Base-by-base conservation (phyloP, 2,888 invertebrate genomes). In the Drosophila basisetae region DNA sequence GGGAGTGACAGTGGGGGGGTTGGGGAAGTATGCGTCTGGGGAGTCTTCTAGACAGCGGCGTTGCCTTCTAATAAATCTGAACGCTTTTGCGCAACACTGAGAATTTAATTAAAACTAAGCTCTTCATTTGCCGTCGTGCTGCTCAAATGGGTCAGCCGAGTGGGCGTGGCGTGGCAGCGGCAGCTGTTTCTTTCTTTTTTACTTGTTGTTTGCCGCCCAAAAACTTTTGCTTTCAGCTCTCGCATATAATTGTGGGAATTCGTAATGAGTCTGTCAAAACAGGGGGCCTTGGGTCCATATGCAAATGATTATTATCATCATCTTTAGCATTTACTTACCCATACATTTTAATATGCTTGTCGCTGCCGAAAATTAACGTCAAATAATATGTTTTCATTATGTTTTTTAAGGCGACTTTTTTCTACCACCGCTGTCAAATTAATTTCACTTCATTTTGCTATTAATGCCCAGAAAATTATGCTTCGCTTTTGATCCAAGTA, bases 21-120 rank as follows among this genome's bases (percentile, higher is more conserved):
- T 39, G 7, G 31, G 10, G 31, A 25, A 25, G 18, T 28, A 10
- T 11, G 41, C 4, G 63, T 58, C 62, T 67, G 64, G 49, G 69
- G 56, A 58, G 60, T 66, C 67, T 62, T 39, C 28, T 47, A 66
- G 63, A 68, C 72, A 59, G 66, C 75, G 31, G 56, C 71, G 54
- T 39, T 55, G 68, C 65, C 71, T 65, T 73, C 78, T 83, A 79
- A 76, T 73, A 75, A 83, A 83, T 87, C 87, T 78, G 81, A 65
- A 61, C 59, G 60, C 72, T 81, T 73, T 69, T 78, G 73, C 66
- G 58, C 74, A 73, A 54, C 69, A 60, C 64, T 68, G 70, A 73
- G 84, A 84, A 87, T 87, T 85, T 87, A 87, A 85, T 85, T 84
- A 85, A 87, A 87, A 85, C 83, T 80, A 85, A 87, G 83, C 84